phyloP scores from a whole-genome alignment of 1,140 invertebrate genomes.

The Hycleus phaleratus region DNA sequence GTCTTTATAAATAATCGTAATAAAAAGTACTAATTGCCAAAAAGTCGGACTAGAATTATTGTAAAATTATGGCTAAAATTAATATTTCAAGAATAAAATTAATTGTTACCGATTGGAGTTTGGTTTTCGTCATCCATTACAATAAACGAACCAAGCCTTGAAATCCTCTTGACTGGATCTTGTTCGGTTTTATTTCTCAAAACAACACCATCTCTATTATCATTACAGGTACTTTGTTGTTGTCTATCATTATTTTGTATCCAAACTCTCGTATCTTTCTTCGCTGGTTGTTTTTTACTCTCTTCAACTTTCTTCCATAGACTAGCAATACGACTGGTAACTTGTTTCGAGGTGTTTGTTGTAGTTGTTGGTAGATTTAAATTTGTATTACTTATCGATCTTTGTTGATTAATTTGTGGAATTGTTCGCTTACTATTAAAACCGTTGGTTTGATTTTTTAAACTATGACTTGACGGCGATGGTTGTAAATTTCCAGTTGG shows the following conservation, averaged over 20 bases:
- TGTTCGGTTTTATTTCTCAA: constrained; percentile 26
- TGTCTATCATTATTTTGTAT: constrained; percentile 39
- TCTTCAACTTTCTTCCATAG: constrained; percentile 83
- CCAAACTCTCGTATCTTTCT: constrained; percentile 58
- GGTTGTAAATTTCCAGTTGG: constrained; percentile 40
- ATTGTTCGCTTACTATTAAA: background rate
- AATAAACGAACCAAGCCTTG: constrained; percentile 46
- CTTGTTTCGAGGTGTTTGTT: constrained; percentile 44
- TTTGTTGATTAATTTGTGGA: background rate
- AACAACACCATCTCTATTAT: constrained; percentile 28
- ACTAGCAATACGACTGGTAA: constrained; percentile 79
- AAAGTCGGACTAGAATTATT: constrained; percentile 20
- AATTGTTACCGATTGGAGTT: background rate
- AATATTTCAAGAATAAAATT: background rate
- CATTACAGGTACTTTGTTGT: constrained; percentile 27
- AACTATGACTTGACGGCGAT: constrained; percentile 48
- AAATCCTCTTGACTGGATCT: constrained; percentile 41
- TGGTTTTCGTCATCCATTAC: constrained; percentile 25
- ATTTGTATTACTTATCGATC: background rate
- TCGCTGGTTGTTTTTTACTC: constrained; percentile 49
- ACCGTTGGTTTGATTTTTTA: constrained; percentile 41
- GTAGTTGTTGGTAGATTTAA: background rate
- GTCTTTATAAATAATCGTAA: constrained; percentile 11
- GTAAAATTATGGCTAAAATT: constrained; percentile 17
- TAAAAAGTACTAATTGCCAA: constrained; percentile 15